A percentile compares a stretch with the other conserved stretches of the same genome.
Conservation (phyloP, 2,888 invertebrate species). For the Hydrotaea diabolus region DNA sequence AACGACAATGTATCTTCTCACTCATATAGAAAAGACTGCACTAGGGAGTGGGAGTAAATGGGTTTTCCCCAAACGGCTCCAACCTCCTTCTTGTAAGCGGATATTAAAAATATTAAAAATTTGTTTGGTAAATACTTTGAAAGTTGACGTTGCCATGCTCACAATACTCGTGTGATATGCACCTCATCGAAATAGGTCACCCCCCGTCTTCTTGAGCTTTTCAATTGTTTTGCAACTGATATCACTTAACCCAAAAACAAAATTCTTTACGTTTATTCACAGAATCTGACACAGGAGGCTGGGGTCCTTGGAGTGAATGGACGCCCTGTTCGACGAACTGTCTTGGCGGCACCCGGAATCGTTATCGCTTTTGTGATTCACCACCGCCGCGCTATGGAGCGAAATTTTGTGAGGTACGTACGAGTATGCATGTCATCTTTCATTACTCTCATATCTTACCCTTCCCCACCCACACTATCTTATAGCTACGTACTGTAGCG, state of each 20-base stretch:
- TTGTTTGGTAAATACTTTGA: neutral
- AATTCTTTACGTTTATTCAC: slow-evolving; percentile 68
- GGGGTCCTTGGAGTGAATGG: slow-evolving; percentile 93
- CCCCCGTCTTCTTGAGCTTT: neutral
- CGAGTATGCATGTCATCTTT: neutral
- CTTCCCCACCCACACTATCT: no score
- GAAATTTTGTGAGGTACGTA: slow-evolving; percentile 90
- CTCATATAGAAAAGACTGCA: no score
- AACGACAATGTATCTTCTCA: no score
- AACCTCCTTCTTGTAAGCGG: neutral
- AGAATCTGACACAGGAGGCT: slow-evolving; percentile 90
- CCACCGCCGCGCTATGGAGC: slow-evolving; percentile 94
- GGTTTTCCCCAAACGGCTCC: no score
- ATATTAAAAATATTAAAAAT: neutral
- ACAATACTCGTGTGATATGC: neutral
- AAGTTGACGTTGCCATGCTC: neutral
- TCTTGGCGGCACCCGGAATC: slow-evolving; percentile 88
- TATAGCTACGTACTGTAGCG: neutral
- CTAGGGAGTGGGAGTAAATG: no score
- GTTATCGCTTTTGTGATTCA: slow-evolving; percentile 93
- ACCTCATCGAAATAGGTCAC: neutral
- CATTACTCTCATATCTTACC: neutral
- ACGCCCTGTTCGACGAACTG: slow-evolving; percentile 90
- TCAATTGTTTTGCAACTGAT: neutral
- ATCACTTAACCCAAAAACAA: slow-evolving; percentile 32